Percentiles rank a stretch among this genome's conserved stretches.
These are phyloP conservation scores for Branchipolynoe longqiensis DNA, from an alignment of 2,888 invertebrate genomes.

Conservation along the genomic window DNA sequence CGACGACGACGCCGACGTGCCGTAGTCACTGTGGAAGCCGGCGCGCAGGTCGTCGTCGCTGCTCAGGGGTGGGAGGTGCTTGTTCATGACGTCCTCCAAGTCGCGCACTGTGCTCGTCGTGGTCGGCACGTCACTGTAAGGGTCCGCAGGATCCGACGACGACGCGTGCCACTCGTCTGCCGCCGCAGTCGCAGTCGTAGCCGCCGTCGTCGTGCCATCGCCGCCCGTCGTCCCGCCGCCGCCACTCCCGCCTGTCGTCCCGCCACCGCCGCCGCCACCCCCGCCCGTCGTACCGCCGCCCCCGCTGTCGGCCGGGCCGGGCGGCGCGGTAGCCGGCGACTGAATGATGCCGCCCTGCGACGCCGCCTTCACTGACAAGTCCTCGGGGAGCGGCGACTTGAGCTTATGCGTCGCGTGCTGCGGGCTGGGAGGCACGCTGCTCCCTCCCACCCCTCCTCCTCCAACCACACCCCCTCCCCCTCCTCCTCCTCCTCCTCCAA, in stretches of 20 bases:
- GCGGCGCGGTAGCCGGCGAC: constrained; percentile 3
- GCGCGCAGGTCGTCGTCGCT: constrained; percentile 70
- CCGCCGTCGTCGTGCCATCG: neutral
- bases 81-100: constrained; percentile 97
- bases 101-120: constrained; percentile 89
- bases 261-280: too few species aligned
- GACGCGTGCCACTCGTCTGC: neutral
- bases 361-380: constrained; percentile 68
- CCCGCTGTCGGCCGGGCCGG: constrained; percentile 84
- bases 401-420: constrained; percentile 53
- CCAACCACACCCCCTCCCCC: neutral
- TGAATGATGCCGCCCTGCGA: neutral
- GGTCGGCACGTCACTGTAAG: constrained; percentile 11
- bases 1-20: constrained; percentile 86
- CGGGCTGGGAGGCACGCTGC: constrained; percentile 61
- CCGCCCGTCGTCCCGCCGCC: constrained; percentile 2
- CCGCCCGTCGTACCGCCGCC: constrained; percentile 1
- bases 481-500: neutral
- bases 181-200: neutral
- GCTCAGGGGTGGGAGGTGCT: constrained; percentile 86
- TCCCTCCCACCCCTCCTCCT: neutral
- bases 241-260: neutral
- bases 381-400: constrained; percentile 69
- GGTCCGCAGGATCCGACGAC: constrained; percentile 33
- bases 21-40: constrained; percentile 84